A percentile compares a stretch with the other conserved stretches of the same genome.
These are phyloP conservation scores for Sclerurus mexicanus DNA, from an alignment of 2,113 vertebrate genomes.

Conservation along the genomic window DNA sequence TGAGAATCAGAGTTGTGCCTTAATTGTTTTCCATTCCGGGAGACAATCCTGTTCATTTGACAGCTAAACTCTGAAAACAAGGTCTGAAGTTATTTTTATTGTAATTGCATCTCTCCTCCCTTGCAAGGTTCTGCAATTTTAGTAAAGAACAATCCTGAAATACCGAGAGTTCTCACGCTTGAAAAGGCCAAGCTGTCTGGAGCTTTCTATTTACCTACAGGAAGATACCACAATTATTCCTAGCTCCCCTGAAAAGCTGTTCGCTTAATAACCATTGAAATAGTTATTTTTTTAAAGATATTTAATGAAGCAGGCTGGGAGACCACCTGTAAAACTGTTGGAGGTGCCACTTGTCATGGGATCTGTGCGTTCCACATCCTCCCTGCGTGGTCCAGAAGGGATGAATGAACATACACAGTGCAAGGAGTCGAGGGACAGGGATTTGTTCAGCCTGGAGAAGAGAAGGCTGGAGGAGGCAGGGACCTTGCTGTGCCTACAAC, in stretches of 20 bases:
- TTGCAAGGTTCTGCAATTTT: background rate
- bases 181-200: background rate
- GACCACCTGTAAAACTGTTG: background rate
- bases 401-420: background rate
- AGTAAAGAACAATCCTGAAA: background rate
- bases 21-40: background rate
- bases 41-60: background rate
- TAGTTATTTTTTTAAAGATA: background rate
- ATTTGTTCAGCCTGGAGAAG: background rate
- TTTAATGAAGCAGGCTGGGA: background rate
- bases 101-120: background rate
- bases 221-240: fast-evolving
- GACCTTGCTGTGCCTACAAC: background rate
- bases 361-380: background rate
- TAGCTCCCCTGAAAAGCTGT: background rate
- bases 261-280: background rate
- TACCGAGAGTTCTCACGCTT: background rate
- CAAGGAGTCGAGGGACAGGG: background rate
- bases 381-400: background rate
- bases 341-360: background rate
- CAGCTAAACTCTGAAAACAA: background rate
- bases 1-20: background rate
- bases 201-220: background rate
- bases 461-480: background rate
- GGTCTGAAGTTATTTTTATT: background rate